Evolutionary conservation across 2,888 invertebrate species (phyloP).

Genomic region (Drosophila parthenogenetica): DNA sequence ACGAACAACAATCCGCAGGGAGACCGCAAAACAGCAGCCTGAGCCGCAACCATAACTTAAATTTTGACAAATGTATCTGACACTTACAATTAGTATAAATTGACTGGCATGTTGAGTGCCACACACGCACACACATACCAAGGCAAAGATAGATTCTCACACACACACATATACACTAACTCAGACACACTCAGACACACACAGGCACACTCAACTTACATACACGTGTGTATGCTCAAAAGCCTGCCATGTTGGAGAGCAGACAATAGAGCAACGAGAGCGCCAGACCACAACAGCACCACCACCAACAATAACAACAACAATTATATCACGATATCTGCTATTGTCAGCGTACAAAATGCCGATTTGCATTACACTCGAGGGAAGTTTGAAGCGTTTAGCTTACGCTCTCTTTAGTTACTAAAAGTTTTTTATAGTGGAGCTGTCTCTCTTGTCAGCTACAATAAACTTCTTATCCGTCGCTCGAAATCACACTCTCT

Average conservation of each 20-base stretch:
- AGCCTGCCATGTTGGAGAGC: slow-evolving; percentile 48
- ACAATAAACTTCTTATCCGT: neutral
- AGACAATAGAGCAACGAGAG: slow-evolving; percentile 73
- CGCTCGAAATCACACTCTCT: neutral
- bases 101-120: slow-evolving; percentile 81
- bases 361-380: slow-evolving; percentile 77
- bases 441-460: neutral
- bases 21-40: slow-evolving; percentile 64
- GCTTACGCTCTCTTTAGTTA: slow-evolving; percentile 4
- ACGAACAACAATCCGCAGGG: slow-evolving; percentile 51
- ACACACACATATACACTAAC: slow-evolving; percentile 9
- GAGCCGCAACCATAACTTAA: slow-evolving; percentile 76
- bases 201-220: slow-evolving; percentile 21
- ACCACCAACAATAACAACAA: slow-evolving; percentile 36
- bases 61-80: slow-evolving; percentile 81
- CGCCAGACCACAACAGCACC: slow-evolving; percentile 57
- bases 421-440: neutral
- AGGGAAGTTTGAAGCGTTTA: slow-evolving; percentile 49
- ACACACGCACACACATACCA: slow-evolving; percentile 62
- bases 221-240: slow-evolving; percentile 17
- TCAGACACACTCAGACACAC: neutral
- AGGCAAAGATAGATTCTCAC: slow-evolving; percentile 25
- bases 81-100: slow-evolving; percentile 81
- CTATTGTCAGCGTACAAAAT: slow-evolving; percentile 79
- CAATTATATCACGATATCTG: slow-evolving; percentile 80